A percentile compares a stretch with the other conserved stretches of the same genome.
phyloP scores from a whole-genome alignment of 2,113 vertebrate genomes.

The Acrocephalus arundinaceus region DNA sequence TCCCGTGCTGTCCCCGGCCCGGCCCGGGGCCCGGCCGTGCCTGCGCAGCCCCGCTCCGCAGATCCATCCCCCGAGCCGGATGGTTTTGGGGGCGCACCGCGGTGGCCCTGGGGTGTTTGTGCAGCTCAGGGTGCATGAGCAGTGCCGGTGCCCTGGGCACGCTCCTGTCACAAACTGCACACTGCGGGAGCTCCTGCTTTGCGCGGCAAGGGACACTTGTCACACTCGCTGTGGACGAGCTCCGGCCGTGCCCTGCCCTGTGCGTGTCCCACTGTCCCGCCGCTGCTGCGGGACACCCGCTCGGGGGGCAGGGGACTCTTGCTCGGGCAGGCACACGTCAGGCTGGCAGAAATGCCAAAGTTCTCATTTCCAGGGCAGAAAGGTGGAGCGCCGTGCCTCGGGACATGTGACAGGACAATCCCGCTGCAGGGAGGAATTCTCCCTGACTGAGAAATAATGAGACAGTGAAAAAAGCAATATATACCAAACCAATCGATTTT shows the following conservation, averaged over 20 bases:
- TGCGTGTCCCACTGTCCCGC: accelerated
- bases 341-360: background rate
- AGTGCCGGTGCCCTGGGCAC: accelerated
- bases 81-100: background rate
- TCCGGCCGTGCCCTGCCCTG: accelerated
- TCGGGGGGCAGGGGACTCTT: accelerated
- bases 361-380: background rate
- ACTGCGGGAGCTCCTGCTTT: accelerated
- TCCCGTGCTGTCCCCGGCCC: background rate
- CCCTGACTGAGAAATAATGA: background rate
- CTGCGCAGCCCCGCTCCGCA: accelerated
- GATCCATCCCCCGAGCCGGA: background rate
- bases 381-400: background rate
- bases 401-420: background rate
- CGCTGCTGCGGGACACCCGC: background rate
- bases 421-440: background rate
- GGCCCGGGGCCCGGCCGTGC: background rate
- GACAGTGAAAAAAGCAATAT: background rate
- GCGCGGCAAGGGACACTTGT: accelerated
- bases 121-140: accelerated
- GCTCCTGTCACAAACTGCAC: accelerated
- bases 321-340: background rate
- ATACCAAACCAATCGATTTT: background rate
- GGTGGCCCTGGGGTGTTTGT: too few relatives aligned
- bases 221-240: accelerated